phyloP scores from a whole-genome alignment of 2,797 vertebrate species.

The Sebastes diploproa region DNA sequence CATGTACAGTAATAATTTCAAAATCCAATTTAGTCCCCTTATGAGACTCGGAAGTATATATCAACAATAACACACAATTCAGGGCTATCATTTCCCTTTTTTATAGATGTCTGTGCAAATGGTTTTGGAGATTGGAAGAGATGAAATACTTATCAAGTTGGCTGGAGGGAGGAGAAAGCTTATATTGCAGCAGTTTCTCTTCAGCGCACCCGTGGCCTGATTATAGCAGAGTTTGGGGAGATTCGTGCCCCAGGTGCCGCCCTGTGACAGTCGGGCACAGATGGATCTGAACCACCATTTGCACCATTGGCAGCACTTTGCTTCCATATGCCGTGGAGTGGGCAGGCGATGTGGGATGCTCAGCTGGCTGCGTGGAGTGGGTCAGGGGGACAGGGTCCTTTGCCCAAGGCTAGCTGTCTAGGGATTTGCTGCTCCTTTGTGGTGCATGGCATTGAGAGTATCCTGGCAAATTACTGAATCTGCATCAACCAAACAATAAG shows the following conservation, averaged over 20 bases:
- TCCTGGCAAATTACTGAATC: conserved; percentile 7
- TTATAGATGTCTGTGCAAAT: conserved; percentile 51
- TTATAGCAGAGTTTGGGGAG: conserved; percentile 59
- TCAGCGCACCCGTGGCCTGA: conserved; percentile 56
- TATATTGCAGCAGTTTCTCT: conserved; percentile 65
- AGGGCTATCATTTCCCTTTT: conserved; percentile 42
- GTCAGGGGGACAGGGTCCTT: conserved; percentile 46
- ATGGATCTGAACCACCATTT: conserved; percentile 73
- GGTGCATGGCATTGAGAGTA: conserved; percentile 19
- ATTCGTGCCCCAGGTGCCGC: conserved; percentile 61
- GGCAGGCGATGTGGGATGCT: conserved; percentile 62
- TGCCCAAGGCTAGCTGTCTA: conserved; percentile 45
- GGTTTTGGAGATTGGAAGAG: conserved; percentile 54
- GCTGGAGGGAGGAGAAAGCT: conserved; percentile 45
- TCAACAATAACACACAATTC: conserved; percentile 66
- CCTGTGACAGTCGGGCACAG: conserved; percentile 66
- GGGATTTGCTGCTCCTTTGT: conserved; percentile 57
- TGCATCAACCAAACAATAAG: conserved; percentile 11
- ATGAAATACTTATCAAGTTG: conserved; percentile 60
- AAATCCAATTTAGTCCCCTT: conserved; percentile 67
- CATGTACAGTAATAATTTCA: conserved; percentile 61
- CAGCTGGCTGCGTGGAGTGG: conserved; percentile 61
- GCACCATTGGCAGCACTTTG: conserved; percentile 71
- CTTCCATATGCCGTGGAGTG: conserved; percentile 77
- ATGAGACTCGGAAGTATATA: conserved; percentile 60